A percentile compares a stretch with the other conserved stretches of the same genome.
Conservation (phyloP, 1,140 invertebrate species). For the Temnothorax curvispinosus region DNA sequence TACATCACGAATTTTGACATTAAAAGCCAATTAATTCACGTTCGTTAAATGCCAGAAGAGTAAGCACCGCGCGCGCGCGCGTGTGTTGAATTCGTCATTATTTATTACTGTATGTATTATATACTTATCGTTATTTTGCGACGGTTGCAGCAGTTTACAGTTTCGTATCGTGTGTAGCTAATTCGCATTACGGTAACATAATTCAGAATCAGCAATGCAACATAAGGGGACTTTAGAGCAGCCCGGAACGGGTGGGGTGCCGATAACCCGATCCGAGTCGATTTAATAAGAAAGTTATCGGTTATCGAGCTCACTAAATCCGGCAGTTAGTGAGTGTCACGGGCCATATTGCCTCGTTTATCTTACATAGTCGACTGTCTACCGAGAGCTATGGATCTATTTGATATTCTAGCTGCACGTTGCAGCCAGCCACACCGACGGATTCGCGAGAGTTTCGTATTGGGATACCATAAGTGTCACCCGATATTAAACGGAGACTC, state of each 20-base stretch:
- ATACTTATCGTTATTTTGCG: neutral
- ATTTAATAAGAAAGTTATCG: slow-evolving; percentile 82
- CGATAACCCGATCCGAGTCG: slow-evolving; percentile 66
- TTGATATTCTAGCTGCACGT: slow-evolving; percentile 79
- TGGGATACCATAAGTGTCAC: slow-evolving; percentile 35
- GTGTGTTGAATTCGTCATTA: slow-evolving; percentile 6
- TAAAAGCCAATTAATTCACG: neutral
- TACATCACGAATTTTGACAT: neutral
- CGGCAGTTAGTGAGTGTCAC: slow-evolving; percentile 80
- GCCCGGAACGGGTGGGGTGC: slow-evolving; percentile 28
- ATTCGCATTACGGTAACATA: slow-evolving; percentile 13
- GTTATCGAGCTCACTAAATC: slow-evolving; percentile 80
- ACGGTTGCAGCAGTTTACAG: neutral
- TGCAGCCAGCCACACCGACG: slow-evolving; percentile 65
- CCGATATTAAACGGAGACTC: slow-evolving; percentile 37
- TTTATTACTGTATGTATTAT: neutral
- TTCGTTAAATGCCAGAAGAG: neutral
- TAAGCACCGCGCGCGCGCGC: neutral
- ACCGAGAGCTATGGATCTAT: slow-evolving; percentile 72
- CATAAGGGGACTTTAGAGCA: slow-evolving; percentile 23
- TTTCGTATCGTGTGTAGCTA: neutral
- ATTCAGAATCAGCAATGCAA: slow-evolving; percentile 46
- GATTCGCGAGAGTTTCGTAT: slow-evolving; percentile 56
- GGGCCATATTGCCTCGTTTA: slow-evolving; percentile 81
- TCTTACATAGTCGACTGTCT: slow-evolving; percentile 76